Percentiles rank a stretch among this genome's conserved stretches.
Conservation (phyloP, 2,113 vertebrate genomes). For the Pelobates fuscus region DNA sequence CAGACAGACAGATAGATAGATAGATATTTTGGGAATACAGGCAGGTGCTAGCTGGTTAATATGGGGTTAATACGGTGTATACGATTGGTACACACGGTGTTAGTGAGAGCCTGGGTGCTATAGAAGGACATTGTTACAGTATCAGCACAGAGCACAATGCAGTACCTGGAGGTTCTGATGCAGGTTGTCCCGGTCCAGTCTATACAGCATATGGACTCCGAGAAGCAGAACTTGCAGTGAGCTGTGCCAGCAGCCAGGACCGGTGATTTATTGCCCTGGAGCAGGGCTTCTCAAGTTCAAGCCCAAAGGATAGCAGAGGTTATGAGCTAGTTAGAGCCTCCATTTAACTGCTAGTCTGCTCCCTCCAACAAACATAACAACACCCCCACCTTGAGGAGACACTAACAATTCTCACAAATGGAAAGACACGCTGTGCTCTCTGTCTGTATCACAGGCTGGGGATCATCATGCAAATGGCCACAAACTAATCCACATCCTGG, state of each 20-base stretch:
- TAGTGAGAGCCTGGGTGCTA: background rate
- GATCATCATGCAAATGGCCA: conserved; percentile 19
- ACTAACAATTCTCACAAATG: conserved; percentile 16
- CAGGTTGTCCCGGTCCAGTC: conserved; percentile 3
- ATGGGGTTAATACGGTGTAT: too few species aligned
- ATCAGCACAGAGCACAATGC: background rate
- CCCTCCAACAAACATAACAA: conserved; percentile 28
- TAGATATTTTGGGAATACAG: background rate
- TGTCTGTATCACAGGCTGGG: background rate
- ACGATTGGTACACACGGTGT: too few species aligned
- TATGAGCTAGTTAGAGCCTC: conserved; percentile 21
- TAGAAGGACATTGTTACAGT: background rate
- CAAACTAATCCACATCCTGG: conserved; percentile 11
- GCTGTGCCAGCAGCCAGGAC: background rate
- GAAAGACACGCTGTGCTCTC: background rate
- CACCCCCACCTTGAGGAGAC: conserved; percentile 47
- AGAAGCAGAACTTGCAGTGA: background rate
- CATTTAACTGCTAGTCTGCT: conserved; percentile 2
- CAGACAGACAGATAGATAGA: conserved; percentile 16
- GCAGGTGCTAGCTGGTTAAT: too few species aligned
- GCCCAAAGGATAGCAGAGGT: conserved; percentile 29
- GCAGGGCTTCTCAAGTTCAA: conserved; percentile 23
- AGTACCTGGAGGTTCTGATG: conserved; percentile 17
- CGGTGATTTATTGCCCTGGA: conserved; percentile 19
- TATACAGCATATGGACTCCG: conserved; percentile 1